Conservation (phyloP, 2,888 invertebrate species). For the Argynnis bischoffii region DNA sequence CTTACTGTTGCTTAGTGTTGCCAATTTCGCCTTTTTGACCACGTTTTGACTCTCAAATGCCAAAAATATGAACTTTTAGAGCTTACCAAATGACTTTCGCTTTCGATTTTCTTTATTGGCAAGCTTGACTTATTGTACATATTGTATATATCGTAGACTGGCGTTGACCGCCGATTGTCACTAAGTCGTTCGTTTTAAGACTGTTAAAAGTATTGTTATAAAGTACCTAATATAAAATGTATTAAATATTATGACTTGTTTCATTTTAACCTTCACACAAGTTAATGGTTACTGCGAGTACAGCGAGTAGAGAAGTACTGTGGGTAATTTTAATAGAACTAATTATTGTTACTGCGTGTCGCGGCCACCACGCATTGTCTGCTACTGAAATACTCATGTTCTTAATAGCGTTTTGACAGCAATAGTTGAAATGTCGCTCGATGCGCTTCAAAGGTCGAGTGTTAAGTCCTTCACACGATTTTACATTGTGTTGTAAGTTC, state of each 20-base stretch:
- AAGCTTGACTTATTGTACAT: slow-evolving; percentile 27
- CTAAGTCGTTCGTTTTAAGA: slow-evolving; percentile 81
- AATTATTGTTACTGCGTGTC: slow-evolving; percentile 39
- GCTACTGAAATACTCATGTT: slow-evolving; percentile 35
- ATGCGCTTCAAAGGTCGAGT: slow-evolving; percentile 50
- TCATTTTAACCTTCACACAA: slow-evolving; percentile 40
- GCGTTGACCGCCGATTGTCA: slow-evolving; percentile 70
- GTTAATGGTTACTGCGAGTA: slow-evolving; percentile 26
- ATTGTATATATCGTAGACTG: slow-evolving; percentile 71
- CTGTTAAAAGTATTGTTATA: slow-evolving; percentile 82
- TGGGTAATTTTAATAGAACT: slow-evolving; percentile 42
- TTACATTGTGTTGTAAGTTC: slow-evolving; percentile 36
- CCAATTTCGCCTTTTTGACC: background rate
- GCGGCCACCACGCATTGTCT: slow-evolving; percentile 42
- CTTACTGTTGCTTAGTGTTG: slow-evolving; percentile 65
- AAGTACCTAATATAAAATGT: slow-evolving; percentile 75
- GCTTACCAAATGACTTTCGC: slow-evolving; percentile 16
- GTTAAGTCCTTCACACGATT: slow-evolving; percentile 47
- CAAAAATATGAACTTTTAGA: slow-evolving; percentile 26
- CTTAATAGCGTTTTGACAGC: slow-evolving; percentile 45
- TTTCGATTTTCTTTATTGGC: slow-evolving; percentile 8
- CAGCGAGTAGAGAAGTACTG: slow-evolving; percentile 31
- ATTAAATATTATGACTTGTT: slow-evolving; percentile 50
- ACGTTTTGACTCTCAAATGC: slow-evolving; percentile 11
- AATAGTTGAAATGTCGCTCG: slow-evolving; percentile 52